Percentiles rank a stretch among this genome's conserved stretches.
phyloP scores from a whole-genome alignment of 2,888 invertebrate species.

The Cryptocephalus moraei region DNA sequence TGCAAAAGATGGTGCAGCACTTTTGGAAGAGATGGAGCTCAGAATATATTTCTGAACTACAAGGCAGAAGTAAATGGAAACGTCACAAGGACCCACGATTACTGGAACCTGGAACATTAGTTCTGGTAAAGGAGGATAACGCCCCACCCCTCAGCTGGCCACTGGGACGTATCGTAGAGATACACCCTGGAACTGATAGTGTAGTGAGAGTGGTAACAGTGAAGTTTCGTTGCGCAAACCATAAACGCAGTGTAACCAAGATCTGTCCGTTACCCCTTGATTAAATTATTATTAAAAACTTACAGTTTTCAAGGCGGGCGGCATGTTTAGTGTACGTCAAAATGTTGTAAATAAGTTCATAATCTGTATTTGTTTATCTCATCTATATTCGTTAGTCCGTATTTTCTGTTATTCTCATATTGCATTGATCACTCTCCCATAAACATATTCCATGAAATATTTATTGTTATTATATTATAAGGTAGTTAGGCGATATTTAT shows the following conservation, averaged over 20 bases:
- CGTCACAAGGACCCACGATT: neutral
- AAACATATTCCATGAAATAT: too few species aligned
- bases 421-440: too few species aligned
- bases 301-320: too few species aligned
- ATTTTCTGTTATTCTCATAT: too few species aligned
- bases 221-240: neutral
- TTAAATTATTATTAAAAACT: too few species aligned
- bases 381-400: too few species aligned
- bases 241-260: conserved; percentile 1
- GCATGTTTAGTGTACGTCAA: too few species aligned
- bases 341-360: too few species aligned
- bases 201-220: conserved; percentile 3
- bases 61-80: conserved; percentile 3
- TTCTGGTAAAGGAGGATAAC: conserved; percentile 3
- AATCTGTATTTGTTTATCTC: too few species aligned
- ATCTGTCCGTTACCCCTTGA: conserved; percentile 4
- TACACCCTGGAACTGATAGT: conserved; percentile 3
- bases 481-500: too few species aligned
- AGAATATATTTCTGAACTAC: conserved; percentile 1
- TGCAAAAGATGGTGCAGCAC: conserved; percentile 2
- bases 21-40: conserved; percentile 5
- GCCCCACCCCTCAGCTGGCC: conserved; percentile 1
- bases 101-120: neutral
- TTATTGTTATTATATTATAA: too few species aligned
- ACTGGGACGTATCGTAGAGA: conserved; percentile 1